Percentiles rank a stretch among this genome's conserved stretches.
Evolutionary conservation across 92 coral and sea anemone genomes (phyloP).

Genomic region (Palythoa heliodiscus): DNA sequence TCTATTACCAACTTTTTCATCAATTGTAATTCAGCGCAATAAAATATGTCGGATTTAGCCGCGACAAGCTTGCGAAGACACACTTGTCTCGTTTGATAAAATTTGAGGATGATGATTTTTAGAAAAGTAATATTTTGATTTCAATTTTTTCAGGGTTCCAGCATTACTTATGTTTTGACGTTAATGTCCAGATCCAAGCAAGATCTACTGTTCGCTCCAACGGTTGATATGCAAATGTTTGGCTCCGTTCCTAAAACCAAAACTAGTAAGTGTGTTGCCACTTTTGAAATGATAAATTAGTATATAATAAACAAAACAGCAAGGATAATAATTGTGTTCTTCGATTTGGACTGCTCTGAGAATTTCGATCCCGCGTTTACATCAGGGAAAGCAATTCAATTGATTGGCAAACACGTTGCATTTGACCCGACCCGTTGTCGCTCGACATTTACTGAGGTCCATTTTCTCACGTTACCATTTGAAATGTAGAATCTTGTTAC

Average conservation of each 20-base stretch:
- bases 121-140: slow-evolving; percentile 9
- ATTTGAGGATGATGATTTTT: background rate
- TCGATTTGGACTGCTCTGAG: background rate
- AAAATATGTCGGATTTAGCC: background rate
- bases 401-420: background rate
- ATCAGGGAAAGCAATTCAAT: slow-evolving; percentile 26
- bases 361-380: background rate
- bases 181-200: slow-evolving; percentile 60
- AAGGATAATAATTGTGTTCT: background rate
- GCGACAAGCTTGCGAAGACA: background rate
- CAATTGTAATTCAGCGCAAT: background rate
- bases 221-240: slow-evolving; percentile 41
- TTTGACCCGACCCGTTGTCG: slow-evolving; percentile 13
- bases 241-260: slow-evolving; percentile 52
- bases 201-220: slow-evolving; percentile 56
- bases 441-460: background rate
- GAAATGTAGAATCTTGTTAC: slow-evolving; percentile 6
- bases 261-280: slow-evolving; percentile 46
- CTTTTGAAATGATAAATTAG: background rate
- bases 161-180: slow-evolving; percentile 54
- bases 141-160: slow-evolving; percentile 37
- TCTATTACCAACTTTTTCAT: background rate
- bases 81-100: background rate
- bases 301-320: slow-evolving; percentile 9
- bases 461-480: background rate